Conservation (phyloP, 2,797 vertebrate species). For the Eulemur coronatus region DNA sequence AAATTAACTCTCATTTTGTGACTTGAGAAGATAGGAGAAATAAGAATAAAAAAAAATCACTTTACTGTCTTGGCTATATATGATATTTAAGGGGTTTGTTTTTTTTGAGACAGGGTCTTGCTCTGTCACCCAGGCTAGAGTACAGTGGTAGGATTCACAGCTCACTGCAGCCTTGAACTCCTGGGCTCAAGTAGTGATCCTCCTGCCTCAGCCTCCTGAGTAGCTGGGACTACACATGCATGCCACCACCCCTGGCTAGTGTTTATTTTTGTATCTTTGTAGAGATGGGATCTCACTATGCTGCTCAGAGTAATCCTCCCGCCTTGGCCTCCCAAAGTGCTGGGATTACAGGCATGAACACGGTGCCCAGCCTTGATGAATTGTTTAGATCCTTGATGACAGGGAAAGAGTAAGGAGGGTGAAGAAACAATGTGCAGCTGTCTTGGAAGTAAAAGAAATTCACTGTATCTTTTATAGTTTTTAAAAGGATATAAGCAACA, state of each 20-base stretch:
- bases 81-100: background rate
- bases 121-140: background rate
- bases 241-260: background rate
- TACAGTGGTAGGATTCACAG: background rate
- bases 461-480: background rate
- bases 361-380: background rate
- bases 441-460: conserved; percentile 31
- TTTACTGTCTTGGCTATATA: background rate
- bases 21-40: background rate
- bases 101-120: background rate
- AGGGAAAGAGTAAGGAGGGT: background rate
- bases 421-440: background rate
- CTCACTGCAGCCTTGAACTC: background rate
- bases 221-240: background rate
- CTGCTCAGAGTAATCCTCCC: background rate
- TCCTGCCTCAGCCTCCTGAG: background rate
- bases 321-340: background rate
- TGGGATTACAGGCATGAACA: background rate
- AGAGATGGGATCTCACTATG: background rate
- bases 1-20: conserved; percentile 22
- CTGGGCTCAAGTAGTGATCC: background rate
- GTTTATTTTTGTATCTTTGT: background rate
- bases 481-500: background rate
- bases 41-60: background rate
- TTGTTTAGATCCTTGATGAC: background rate